Evolutionary conservation across 2,113 vertebrate genomes (phyloP), one percentile per base, ranked within the genome.

Genomic region (Tetrao urogallus): DNA sequence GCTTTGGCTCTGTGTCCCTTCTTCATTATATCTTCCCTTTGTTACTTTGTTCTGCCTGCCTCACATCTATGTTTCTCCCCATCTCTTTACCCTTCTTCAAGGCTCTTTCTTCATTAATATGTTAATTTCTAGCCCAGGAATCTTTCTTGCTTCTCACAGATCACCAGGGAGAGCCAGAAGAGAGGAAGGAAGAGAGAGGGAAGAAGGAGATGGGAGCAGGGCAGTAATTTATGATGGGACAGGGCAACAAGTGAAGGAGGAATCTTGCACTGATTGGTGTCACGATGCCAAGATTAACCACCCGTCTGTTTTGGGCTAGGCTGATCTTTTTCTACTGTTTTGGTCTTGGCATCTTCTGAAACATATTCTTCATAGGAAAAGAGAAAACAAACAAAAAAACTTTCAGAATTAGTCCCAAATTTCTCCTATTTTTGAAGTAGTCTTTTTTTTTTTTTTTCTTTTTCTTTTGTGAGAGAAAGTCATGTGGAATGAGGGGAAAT

Each of bases 51-150:
- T 83, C 58, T 81, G 83, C 63, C 66, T 86, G 64, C 72, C 11
- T 90, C 10, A 1, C 91, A 63, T 92, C 58, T 61, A 64, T 87
- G 89, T 50, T 82, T 84, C 50, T 93, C 50, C 71, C 45, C 70
- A 92, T 94, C 74, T 89, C 89, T 95, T 71, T 92, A 57, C 40
- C 45, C 56, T 93, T 87, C 72, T 94, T 86, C 76, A 93, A 96
- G 92, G 65, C 77, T 90, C 8, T 85, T 81, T 88, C 67, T 96
- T 93, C n/a, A 45, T 95, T 93, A 97, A 87, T 94, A 94, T 92
- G 88, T 81, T 96, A 95, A 88, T 96, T 97, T 80, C 69, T 82
- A 96, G 77, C 63, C 43, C 78, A 93, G 86, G 93, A 96, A 89
- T 95, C 30, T 65, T 96, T 92, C 76, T 97, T 88, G 69, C 25